Evolutionary conservation across 2,888 invertebrate genomes (phyloP).

Genomic region (Nephrotoma appendiculata): DNA sequence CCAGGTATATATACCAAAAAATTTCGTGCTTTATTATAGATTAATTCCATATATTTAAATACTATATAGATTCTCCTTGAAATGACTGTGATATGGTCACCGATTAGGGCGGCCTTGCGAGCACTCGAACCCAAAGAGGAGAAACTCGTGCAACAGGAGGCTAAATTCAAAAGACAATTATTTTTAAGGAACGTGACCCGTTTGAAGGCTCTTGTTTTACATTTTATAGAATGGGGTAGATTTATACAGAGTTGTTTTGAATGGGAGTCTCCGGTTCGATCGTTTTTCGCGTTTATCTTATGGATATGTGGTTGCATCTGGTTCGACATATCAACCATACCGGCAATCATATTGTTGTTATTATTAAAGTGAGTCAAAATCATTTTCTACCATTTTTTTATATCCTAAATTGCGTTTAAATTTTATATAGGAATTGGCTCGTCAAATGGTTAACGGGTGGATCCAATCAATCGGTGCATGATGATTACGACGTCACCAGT

Average conservation of each 20-base stretch:
- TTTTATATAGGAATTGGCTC: conserved; percentile 28
- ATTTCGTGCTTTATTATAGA: neutral
- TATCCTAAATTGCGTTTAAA: neutral
- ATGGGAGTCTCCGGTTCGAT: conserved; percentile 86
- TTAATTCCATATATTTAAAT: neutral
- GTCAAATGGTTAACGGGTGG: conserved; percentile 28
- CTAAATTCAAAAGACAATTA: conserved; percentile 88
- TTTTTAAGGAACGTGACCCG: conserved; percentile 90
- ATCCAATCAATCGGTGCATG: conserved; percentile 38
- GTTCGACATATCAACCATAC: conserved; percentile 93
- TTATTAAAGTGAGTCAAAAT: conserved; percentile 41
- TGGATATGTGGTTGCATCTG: conserved; percentile 86
- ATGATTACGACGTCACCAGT: conserved; percentile 49
- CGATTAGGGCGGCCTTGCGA: conserved; percentile 75
- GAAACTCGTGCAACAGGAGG: conserved; percentile 87
- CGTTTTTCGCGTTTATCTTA: conserved; percentile 64
- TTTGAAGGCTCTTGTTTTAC: conserved; percentile 76
- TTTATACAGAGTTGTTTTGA: conserved; percentile 94
- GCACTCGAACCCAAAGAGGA: conserved; percentile 91
- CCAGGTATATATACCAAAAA: conserved; percentile 33
- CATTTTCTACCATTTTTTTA: neutral
- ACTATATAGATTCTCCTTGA: conserved; percentile 60
- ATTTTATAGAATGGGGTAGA: conserved; percentile 77
- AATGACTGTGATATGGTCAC: conserved; percentile 85
- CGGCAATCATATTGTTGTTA: conserved; percentile 68